A percentile compares a stretch with the other conserved stretches of the same genome.
phyloP scores from a whole-genome alignment of 35 echinoderm and acorn worm species.

The Anneissia japonica region DNA sequence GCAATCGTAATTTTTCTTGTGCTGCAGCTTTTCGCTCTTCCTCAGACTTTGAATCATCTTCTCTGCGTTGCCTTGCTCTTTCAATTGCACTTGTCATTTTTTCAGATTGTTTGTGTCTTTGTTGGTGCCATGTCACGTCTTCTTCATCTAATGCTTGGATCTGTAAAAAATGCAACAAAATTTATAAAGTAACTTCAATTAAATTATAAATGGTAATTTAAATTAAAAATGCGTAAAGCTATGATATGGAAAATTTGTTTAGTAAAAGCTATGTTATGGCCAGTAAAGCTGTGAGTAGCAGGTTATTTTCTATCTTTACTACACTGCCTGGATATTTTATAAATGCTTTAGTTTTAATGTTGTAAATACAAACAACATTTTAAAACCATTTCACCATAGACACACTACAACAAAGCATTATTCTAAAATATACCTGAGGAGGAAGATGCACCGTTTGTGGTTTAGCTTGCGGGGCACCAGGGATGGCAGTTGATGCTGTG shows the following conservation, averaged over 20 bases:
- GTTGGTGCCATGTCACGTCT: slow-evolving; percentile 79
- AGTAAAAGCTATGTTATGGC: no score
- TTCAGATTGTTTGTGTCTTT: slow-evolving; percentile 63
- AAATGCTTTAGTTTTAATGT: no score
- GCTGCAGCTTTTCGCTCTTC: slow-evolving; percentile 69
- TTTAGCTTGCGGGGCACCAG: background rate
- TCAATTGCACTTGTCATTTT: slow-evolving; percentile 86
- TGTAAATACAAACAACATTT: no score
- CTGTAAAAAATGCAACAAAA: background rate
- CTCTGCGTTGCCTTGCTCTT: slow-evolving; percentile 70
- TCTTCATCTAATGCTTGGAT: slow-evolving; percentile 70
- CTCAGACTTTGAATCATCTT: slow-evolving; percentile 51
- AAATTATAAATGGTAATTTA: no score
- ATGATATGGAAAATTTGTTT: no score
- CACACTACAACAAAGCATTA: no score
- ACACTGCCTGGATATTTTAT: no score
- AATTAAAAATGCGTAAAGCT: no score
- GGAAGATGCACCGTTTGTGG: background rate
- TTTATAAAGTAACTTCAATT: no score
- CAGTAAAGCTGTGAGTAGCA: no score
- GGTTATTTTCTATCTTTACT: no score
- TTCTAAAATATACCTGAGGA: background rate
- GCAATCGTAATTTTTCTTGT: slow-evolving; percentile 38
- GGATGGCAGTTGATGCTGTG: background rate
- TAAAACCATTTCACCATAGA: no score